Evolutionary conservation across 2,888 invertebrate genomes (phyloP).

Genomic region (Synanthedon myopaeformis): DNA sequence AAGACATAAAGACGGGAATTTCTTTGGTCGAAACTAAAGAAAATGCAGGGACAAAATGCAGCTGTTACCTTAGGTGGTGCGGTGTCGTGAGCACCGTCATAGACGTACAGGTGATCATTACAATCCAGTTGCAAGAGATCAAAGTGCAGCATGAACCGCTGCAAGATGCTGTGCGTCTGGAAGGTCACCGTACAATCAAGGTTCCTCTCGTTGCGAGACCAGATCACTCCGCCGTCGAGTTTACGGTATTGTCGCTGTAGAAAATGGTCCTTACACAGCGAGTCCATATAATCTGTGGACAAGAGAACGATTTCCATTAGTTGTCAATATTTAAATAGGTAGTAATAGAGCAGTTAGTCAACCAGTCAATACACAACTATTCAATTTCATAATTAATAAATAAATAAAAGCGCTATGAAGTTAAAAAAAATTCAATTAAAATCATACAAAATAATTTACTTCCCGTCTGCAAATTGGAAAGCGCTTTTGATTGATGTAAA

Average conservation of each 20-base stretch:
- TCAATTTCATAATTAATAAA: no score
- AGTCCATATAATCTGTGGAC: conserved; percentile 88
- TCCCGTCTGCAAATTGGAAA: no score
- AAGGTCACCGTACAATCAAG: conserved; percentile 93
- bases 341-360: no score
- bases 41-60: background rate
- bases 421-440: no score
- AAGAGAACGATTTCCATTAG: conserved; percentile 10
- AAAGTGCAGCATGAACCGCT: conserved; percentile 94
- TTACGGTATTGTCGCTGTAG: conserved; percentile 90
- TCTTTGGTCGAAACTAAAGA: conserved; percentile 4
- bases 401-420: no score
- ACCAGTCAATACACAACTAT: no score
- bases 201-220: conserved; percentile 91
- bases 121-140: conserved; percentile 92
- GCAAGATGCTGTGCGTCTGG: conserved; percentile 93
- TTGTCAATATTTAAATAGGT: no score
- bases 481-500: no score
- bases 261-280: conserved; percentile 90
- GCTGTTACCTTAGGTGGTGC: conserved; percentile 84
- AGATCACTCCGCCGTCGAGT: conserved; percentile 90
- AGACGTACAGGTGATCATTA: conserved; percentile 93
- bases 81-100: conserved; percentile 92
- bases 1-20: no score
- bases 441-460: no score